Evolutionary conservation across 2,888 invertebrate genomes (phyloP).

Genomic region (Yponomeuta evonymella): DNA sequence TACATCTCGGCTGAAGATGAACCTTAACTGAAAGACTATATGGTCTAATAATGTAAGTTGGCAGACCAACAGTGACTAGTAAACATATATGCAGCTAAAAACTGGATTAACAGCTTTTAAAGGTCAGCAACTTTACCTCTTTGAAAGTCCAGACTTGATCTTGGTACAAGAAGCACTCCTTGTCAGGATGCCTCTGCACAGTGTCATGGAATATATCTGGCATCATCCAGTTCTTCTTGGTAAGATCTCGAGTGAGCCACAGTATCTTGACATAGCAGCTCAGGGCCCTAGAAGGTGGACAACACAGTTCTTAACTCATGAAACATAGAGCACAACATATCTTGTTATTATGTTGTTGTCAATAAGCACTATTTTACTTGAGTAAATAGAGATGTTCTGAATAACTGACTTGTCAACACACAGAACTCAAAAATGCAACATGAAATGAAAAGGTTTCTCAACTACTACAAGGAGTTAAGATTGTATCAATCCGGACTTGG

Average conservation of each 20-base stretch:
- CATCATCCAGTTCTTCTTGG: conserved; percentile 82
- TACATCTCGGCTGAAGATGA: no score
- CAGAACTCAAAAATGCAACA: no score
- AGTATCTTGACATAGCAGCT: conserved; percentile 80
- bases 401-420: no score
- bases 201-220: conserved; percentile 87
- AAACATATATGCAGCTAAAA: no score
- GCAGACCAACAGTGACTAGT: no score
- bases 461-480: no score
- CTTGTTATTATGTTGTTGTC: conserved; percentile 1
- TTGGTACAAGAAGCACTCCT: conserved; percentile 87
- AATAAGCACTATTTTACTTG: background rate
- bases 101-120: no score
- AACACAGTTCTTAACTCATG: conserved; percentile 29
- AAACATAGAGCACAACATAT: conserved; percentile 13
- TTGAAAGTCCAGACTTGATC: conserved; percentile 91
- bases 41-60: no score
- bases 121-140: conserved; percentile 71
- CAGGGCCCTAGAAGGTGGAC: conserved; percentile 77
- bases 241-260: conserved; percentile 78
- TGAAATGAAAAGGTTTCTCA: no score
- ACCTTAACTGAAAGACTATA: no score
- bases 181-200: conserved; percentile 86
- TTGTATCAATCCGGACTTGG: no score
- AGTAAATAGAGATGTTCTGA: background rate